Conservation (phyloP, 2,888 invertebrate species). For the Andrena bucephala region DNA sequence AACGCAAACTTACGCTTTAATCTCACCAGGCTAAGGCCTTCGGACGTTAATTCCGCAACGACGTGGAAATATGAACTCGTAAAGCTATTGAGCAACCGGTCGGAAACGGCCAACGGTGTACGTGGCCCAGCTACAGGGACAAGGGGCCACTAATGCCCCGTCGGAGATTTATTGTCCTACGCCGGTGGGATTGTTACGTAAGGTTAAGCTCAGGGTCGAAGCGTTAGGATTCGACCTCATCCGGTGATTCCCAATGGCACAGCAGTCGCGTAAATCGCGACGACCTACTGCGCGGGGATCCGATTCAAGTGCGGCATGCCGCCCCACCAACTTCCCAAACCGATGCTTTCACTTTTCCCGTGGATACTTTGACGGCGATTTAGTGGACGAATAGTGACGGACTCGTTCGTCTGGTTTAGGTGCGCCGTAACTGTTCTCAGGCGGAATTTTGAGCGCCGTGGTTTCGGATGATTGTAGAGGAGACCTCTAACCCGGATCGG, state of each 20-base stretch:
- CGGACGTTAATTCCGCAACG: slow-evolving; percentile 53
- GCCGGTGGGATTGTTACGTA: slow-evolving; percentile 66
- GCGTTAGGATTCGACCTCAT: slow-evolving; percentile 64
- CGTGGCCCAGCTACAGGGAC: slow-evolving; percentile 24
- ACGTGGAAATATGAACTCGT: slow-evolving; percentile 66
- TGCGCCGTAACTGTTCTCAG: slow-evolving; percentile 13
- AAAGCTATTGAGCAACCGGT: slow-evolving; percentile 59
- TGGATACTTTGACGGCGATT: too few species aligned
- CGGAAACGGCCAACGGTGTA: slow-evolving; percentile 37
- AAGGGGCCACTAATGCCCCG: slow-evolving; percentile 59
- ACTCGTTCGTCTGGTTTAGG: neutral
- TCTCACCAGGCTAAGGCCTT: slow-evolving; percentile 32
- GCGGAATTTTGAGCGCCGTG: neutral
- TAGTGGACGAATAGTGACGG: too few species aligned
- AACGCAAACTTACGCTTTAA: slow-evolving; percentile 48
- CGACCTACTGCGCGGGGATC: slow-evolving; percentile 23
- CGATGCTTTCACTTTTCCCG: slow-evolving; percentile 38
- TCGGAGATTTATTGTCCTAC: slow-evolving; percentile 64
- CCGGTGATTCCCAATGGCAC: slow-evolving; percentile 49
- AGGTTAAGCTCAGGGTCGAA: slow-evolving; percentile 71
- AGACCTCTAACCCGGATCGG: neutral
- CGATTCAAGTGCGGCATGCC: slow-evolving; percentile 2
- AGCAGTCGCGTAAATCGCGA: slow-evolving; percentile 64
- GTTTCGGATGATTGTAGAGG: neutral
- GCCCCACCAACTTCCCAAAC: slow-evolving; percentile 15